These are phyloP conservation scores for Campylomormyrus tamandua DNA, from an alignment of 2,113 vertebrate genomes.

Conservation along the genomic window DNA sequence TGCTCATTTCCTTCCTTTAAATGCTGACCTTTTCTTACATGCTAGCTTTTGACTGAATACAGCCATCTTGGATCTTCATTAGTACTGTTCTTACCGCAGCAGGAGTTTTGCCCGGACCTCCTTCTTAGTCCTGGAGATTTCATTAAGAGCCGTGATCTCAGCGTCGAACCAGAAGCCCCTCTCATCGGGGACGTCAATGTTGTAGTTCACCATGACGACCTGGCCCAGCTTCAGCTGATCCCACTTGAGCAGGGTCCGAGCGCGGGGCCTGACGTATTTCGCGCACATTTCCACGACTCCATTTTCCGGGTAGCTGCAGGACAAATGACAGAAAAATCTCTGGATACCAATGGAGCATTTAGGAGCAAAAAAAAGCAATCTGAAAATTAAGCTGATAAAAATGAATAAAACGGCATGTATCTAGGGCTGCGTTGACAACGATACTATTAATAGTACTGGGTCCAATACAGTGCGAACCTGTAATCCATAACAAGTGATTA, in stretches of 20 bases:
- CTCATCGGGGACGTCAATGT: constrained; percentile 85
- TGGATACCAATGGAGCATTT: not conserved
- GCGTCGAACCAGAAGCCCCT: constrained; percentile 96
- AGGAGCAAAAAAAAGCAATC: not conserved
- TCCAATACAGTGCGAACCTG: not conserved
- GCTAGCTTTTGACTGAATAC: not conserved
- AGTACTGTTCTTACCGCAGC: constrained; percentile 71
- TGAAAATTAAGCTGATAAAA: not conserved
- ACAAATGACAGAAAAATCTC: not conserved
- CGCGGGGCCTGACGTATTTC: constrained; percentile 76
- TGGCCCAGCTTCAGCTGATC: constrained; percentile 78
- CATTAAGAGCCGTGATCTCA: constrained; percentile 77
- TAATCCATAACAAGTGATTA: not conserved
- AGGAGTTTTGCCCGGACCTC: constrained; percentile 89
- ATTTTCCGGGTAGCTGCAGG: constrained; percentile 84
- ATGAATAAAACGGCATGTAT: not conserved
- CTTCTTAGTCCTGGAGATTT: constrained; percentile 88
- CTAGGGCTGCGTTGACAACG: not conserved
- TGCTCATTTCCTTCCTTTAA: not conserved
- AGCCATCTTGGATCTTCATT: not conserved
- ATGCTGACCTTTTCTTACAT: not conserved
- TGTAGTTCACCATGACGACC: constrained; percentile 89
- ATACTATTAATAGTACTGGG: not conserved
- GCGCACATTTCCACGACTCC: constrained; percentile 77
- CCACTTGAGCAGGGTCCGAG: constrained; percentile 77